Evolutionary conservation across 64 coral and sea anemone species (phyloP), one percentile per base, ranked within the genome.

Genomic region (Anthopleura sola): DNA sequence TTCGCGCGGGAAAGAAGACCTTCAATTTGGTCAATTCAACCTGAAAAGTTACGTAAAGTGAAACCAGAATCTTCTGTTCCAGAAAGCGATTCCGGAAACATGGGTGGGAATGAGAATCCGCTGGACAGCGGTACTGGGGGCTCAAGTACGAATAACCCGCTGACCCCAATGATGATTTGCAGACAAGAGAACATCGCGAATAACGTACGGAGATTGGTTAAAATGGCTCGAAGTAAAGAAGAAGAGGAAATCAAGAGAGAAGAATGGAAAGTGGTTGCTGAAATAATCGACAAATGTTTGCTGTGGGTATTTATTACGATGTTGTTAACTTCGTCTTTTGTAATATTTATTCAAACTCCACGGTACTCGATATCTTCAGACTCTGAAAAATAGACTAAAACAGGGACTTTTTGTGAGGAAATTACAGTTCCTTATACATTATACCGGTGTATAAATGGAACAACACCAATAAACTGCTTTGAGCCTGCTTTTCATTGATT

Each of bases 251-350:
- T 90, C 46, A 92, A 62, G 69, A 97, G 74, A 36, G 94, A 90
- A 3, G 94, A 97, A 60, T 97, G 94, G 94, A 86, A 92, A 54
- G 79, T 97, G 6, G 94, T 93, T 3, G 94, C 90, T 9, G 78
- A 88, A 55, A 83, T 97, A 33, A 89, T 97, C 19, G 94, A 97
- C 62, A 78, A 86, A 20, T 97, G 85, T 54, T 97, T 97, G 23
- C 69, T 97, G 40, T 92, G 87, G 81, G 57, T 97, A 1, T 97
- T 97, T 23, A 79, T 97, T 75, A 38, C 47, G 15, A 83, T 81
- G 44, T 26, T 97, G 78, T 1, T 97, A 16, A 55, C 90, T 40
- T 97, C 91, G 36, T 84, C 77, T 55, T 32, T 93, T 56, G 84
- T 97, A 1, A 89, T 93, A 76, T 97, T 97, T 86, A 38, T 92